A percentile compares a stretch with the other conserved stretches of the same genome.
Evolutionary conservation across 1,140 invertebrate species (phyloP).

Genomic region (Sitobion miscanthi): DNA sequence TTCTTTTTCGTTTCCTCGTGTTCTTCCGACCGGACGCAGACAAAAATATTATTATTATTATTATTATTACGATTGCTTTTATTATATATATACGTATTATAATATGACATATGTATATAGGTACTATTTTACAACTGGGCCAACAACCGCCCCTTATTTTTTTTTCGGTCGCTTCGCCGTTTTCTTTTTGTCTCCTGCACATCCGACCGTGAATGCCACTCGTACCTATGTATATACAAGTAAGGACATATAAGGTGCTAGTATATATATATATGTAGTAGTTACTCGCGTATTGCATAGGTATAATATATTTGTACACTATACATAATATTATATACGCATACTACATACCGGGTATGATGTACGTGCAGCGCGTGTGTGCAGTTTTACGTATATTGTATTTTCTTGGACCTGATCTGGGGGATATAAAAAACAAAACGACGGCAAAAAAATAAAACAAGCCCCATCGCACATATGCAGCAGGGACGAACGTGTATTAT

Average conservation of each 20-base stretch:
- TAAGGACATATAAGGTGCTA: neutral
- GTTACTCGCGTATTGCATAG: neutral
- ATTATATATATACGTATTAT: too few species aligned
- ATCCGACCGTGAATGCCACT: neutral
- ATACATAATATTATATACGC: neutral
- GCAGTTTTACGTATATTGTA: neutral
- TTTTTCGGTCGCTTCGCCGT: slow-evolving; percentile 14
- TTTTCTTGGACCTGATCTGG: neutral
- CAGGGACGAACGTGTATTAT: neutral
- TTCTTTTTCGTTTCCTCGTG: neutral
- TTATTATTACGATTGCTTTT: neutral
- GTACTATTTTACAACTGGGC: neutral
- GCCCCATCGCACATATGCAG: neutral
- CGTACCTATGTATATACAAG: neutral
- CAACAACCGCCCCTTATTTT: neutral
- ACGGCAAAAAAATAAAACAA: neutral
- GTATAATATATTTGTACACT: neutral
- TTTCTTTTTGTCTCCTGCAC: slow-evolving; percentile 32
- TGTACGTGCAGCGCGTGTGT: neutral
- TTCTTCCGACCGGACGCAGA: slow-evolving; percentile 30
- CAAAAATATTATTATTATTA: neutral
- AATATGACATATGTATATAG: neutral
- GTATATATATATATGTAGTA: too few species aligned
- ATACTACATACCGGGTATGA: neutral
- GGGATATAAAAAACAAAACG: neutral